Base-by-base conservation (phyloP, 2,888 invertebrate species). In the Plebejus melissa region DNA sequence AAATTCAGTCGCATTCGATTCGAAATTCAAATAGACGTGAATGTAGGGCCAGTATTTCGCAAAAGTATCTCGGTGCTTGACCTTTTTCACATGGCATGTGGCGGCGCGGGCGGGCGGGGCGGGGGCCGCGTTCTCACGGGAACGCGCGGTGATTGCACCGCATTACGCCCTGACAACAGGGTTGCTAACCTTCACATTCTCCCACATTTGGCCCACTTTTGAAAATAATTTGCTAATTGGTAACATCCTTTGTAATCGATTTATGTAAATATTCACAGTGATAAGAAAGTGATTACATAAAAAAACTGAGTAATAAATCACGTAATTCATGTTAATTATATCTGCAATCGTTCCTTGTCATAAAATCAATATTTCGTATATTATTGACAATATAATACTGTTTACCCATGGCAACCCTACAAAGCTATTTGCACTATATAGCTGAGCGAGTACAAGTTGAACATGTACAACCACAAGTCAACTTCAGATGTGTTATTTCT, bases 91-190 rank as follows among this genome's bases (percentile, higher is more conserved):
- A 81, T 81, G 85, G 86, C 81, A 86, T 85, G 87, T 82, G 82
- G 81, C 79, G 77, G 81, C 81, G 78, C 79, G 78, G 78, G 81
- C 81, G 76, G 76, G 69, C 72, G 54, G 76, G 69, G 79, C 77
- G 78, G 75, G 80, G 76, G 78, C 74, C 81, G 84, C 85, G 90
- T 92, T 93, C 93, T 90, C 93, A 93, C 92, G 93, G 92, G 93
- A 93, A 93, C 91, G 86, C 84, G 80, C 87, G 87, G 88, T 88
- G 88, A 89, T 88, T 89, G 90, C 90, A 86, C 88, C 84, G 89
- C 88, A 89, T 87, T 90, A 88, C 88, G 86, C 84, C 84, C 85
- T 87, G 87, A 87, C 89, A 88, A 84, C 81, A 84, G 84, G 77
- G 76, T 75, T 69, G 36, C 60, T 69, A 72, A 76, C 77, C n/a